phyloP scores from a whole-genome alignment of 2,888 invertebrate genomes.

The Clistopyga incitator region DNA sequence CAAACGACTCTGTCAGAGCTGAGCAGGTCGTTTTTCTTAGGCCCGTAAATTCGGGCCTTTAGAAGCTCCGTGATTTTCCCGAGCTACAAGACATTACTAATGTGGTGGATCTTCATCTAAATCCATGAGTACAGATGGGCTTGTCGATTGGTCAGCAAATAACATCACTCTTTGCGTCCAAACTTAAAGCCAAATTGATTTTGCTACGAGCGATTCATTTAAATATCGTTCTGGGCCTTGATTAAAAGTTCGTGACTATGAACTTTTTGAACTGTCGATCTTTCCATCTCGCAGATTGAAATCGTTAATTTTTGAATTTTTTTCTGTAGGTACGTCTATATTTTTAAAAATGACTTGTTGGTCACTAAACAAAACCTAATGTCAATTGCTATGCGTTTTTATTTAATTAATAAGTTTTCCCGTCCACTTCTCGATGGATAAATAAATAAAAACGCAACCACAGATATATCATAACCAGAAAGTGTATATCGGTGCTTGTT shows the following conservation, averaged over 20 bases:
- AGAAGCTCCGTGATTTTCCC: not conserved
- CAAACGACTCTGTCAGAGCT: conserved; percentile 9
- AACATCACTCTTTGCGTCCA: no score
- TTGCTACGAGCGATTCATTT: no score
- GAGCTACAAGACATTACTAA: not conserved
- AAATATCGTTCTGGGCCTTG: no score
- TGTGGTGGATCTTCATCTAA: not conserved
- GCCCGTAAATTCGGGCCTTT: conserved; percentile 14
- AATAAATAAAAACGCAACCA: not conserved
- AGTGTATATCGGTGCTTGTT: conserved; percentile 30
- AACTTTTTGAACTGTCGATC: no score
- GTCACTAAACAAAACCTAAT: no score
- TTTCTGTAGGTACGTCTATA: no score
- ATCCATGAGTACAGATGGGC: not conserved
- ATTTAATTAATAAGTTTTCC: no score
- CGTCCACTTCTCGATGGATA: no score
- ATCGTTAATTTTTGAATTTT: not conserved
- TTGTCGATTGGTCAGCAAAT: not conserved
- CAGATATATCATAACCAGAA: conserved; percentile 13
- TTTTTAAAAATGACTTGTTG: no score
- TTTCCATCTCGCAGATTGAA: not conserved
- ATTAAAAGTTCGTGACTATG: not conserved
- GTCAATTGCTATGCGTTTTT: no score
- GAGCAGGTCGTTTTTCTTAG: not conserved
- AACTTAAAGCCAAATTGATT: no score